Percentiles rank a stretch among this genome's conserved stretches.
These are phyloP conservation scores for Oscheius sp. DNA, from an alignment of 1,140 invertebrate genomes.

Conservation along the genomic window DNA sequence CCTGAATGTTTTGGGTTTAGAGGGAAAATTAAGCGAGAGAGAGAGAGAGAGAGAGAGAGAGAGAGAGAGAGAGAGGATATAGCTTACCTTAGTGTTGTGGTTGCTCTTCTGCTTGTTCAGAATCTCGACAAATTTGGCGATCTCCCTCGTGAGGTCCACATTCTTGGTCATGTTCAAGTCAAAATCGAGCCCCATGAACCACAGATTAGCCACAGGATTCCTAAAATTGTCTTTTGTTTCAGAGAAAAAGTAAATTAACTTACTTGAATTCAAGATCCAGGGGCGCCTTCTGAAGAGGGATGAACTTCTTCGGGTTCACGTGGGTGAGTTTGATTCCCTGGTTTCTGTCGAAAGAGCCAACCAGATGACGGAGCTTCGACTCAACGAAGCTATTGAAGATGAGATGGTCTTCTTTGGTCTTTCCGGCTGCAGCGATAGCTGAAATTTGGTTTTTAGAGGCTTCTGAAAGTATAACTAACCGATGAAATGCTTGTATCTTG, in stretches of 20 bases:
- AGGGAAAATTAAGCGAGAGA: neutral
- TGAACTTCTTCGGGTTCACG: slow-evolving; percentile 84
- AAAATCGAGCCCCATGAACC: slow-evolving; percentile 94
- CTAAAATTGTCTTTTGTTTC: slow-evolving; percentile 47
- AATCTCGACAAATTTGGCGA: slow-evolving; percentile 60
- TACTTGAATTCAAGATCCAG: slow-evolving; percentile 50
- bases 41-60: too few species aligned
- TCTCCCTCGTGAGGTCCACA: slow-evolving; percentile 87
- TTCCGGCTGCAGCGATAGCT: slow-evolving; percentile 45
- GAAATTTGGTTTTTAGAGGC: neutral
- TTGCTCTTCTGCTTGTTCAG: slow-evolving; percentile 1
- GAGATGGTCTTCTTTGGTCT: slow-evolving; percentile 53
- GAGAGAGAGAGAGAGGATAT: too few species aligned
- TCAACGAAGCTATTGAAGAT: slow-evolving; percentile 80
- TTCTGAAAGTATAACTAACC: neutral
- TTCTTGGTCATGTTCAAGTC: slow-evolving; percentile 73
- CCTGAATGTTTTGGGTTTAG: too few species aligned
- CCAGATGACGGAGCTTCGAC: slow-evolving; percentile 88
- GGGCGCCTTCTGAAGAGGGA: slow-evolving; percentile 56
- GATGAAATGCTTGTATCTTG: slow-evolving; percentile 76
- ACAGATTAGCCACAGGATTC: slow-evolving; percentile 72
- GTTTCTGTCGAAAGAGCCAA: slow-evolving; percentile 87
- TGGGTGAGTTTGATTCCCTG: slow-evolving; percentile 84
- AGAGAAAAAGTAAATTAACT: slow-evolving; percentile 43
- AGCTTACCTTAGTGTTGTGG: slow-evolving; percentile 23